Evolutionary conservation across 2,888 invertebrate genomes (phyloP), one percentile per base, ranked within the genome.

Genomic region (Tiliacea citrago): DNA sequence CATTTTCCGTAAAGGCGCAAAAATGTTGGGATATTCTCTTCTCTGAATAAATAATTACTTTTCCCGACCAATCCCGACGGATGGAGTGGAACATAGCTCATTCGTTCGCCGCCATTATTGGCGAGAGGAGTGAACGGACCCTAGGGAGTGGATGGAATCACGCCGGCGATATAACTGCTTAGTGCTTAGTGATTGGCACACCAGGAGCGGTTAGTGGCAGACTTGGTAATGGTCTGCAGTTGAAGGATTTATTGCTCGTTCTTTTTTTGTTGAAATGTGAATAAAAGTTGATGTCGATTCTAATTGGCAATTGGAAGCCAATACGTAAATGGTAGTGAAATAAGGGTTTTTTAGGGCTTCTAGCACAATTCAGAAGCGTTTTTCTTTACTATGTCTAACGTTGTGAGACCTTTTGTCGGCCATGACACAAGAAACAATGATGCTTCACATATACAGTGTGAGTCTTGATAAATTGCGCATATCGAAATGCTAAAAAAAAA

Each of bases 21-120:
- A 76, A 68, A 62, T 68, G 63, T 68, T 63, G 16, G 35, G 49
- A 24, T 53, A 77, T 61, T 75, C 60, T 57, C 73, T 61, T 75
- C 60, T 57, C 73, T 88, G 86, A 88, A 87, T 87, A 84, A 88
- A 79, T 87, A 81, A 84, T 88, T 80, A 77, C 65, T 72, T 69
- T 62, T 49, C 66, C 68, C 71, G 70, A 49, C 47, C 62, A 29
- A 58, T 77, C 76, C 79, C 85, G 39, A 16, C 39, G 75, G 80
- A 73, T 63, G 49, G 65, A 67, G 62, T 45, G 70, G 63, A 81
- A 68, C 68, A 76, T 83, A 75, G 71, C 53, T 73, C 75, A 75
- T 82, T 85, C 86, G 77, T 77, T 78, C 75, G 78, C 68, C 75
- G 73, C 86, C 77, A 85, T 84, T 86, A 84, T 73, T 51, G 77